Evolutionary conservation across 2,113 vertebrate genomes (phyloP), one percentile per base, ranked within the genome.

Genomic region (Lycaon pictus): DNA sequence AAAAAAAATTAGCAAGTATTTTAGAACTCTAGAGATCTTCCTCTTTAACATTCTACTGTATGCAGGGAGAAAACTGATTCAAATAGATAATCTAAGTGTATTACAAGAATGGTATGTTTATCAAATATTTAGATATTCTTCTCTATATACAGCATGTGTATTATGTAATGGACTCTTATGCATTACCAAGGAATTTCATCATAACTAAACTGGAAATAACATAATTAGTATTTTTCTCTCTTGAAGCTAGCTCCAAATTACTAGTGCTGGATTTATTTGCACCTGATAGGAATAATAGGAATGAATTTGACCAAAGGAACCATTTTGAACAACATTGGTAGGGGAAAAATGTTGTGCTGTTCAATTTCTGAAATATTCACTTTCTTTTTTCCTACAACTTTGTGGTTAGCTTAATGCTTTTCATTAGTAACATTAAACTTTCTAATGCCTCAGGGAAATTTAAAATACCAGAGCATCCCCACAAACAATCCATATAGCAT

Each of bases 271-370:
- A 82, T 92, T 89, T 72, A 81, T 6, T 86, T 83, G 60, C 60
- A 69, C 5, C 2, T 87, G 53, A 37, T 88, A 82, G 56, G 43
- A 89, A 92, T 65, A 22, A 92, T 51, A 87, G n/a, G 48, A 65
- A 96, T 94, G 32, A 95, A 83, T 95, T 80, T 95, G 43, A 93
- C n/a, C 77, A 96, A 74, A 80, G 62, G 51, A 87, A 80, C 11
- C 13, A 58, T 88, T 85, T 88, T 88, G 15, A 87, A 60, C 43
- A 95, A 17, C 12, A 69, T 29, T 89, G 32, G 13, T 32, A 43
- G 65, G 6, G 20, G 4, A 32, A 65, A 67, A 76, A 55, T 32
- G 7, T 67, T 60, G 55, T 16, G 25, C 25, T 93, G 12, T 87
- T 93, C 17, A 62, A 76, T 76, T 96, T 94, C 7, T 60, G 82